Percentiles rank a stretch among this genome's conserved stretches.
Evolutionary conservation across 2,797 vertebrate species (phyloP).

Genomic region (Sebastes taczanowskii): DNA sequence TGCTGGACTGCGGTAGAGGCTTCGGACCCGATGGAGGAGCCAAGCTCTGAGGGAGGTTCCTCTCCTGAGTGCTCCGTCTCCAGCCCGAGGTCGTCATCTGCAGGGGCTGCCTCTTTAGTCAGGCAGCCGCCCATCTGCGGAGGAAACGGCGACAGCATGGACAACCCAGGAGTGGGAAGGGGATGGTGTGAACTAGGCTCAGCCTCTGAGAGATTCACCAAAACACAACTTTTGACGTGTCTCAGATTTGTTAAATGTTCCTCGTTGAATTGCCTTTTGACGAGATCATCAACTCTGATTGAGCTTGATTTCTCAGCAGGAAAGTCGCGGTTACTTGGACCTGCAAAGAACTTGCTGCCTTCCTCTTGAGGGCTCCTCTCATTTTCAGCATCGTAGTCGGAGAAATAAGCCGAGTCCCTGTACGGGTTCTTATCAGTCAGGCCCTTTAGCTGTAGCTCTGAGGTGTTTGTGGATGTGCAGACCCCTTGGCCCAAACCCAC

Average conservation of each 20-base stretch:
- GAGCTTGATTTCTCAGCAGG: conserved; percentile 42
- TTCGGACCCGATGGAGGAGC: conserved; percentile 71
- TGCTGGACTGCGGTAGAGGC: conserved; percentile 65
- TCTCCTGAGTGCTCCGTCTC: conserved; percentile 81
- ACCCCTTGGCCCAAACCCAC: conserved; percentile 71
- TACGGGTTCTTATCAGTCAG: conserved; percentile 87
- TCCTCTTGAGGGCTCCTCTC: conserved; percentile 84
- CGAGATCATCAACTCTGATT: conserved; percentile 19
- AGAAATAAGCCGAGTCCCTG: conserved; percentile 96
- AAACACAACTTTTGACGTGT: conserved; percentile 49
- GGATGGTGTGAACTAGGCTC: conserved; percentile 33
- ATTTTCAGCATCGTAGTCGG: conserved; percentile 90
- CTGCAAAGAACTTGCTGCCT: conserved; percentile 72
- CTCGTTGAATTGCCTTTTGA: conserved; percentile 46
- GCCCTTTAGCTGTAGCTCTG: conserved; percentile 79
- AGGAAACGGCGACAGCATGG: conserved; percentile 82
- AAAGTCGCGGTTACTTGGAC: conserved; percentile 33
- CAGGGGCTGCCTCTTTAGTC: conserved; percentile 83
- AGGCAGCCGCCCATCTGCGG: conserved; percentile 85
- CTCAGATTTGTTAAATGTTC: conserved; percentile 54
- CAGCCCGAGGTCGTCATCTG: conserved; percentile 80
- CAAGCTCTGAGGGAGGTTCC: conserved; percentile 77
- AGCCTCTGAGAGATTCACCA: conserved; percentile 51
- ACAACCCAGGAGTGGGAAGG: conserved; percentile 70
- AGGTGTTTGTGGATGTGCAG: conserved; percentile 61